Conservation (phyloP, 2,797 vertebrate genomes). For the Catostomus latipinnis region DNA sequence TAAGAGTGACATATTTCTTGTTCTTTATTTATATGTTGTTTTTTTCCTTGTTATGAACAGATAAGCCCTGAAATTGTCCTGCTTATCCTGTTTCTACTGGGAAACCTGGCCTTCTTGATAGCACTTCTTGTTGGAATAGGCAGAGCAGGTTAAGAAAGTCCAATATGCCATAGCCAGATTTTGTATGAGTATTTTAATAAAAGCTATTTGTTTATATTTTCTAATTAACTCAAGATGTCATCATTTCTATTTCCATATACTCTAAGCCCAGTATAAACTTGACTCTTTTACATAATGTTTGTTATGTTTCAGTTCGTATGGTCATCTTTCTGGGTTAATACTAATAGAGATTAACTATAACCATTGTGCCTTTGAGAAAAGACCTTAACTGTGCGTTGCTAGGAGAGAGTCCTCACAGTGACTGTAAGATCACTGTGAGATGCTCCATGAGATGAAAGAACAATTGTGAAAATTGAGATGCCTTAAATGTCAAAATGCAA, state of each 20-base stretch:
- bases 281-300: neutral
- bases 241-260: too few relatives aligned
- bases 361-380: neutral
- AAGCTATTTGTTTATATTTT: neutral
- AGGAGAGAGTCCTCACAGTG: neutral
- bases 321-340: neutral
- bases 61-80: slow-evolving; percentile 51
- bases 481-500: too few relatives aligned
- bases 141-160: slow-evolving; percentile 48
- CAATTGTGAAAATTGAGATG: neutral
- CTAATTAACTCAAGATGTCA: neutral
- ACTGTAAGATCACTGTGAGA: neutral
- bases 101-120: slow-evolving; percentile 77
- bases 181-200: too few relatives aligned
- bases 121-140: slow-evolving; percentile 79
- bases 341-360: neutral
- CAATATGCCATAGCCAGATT: neutral
- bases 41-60: slow-evolving; percentile 57
- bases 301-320: too few relatives aligned
- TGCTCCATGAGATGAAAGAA: neutral
- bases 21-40: neutral
- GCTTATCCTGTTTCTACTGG: slow-evolving; percentile 68
- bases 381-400: neutral
- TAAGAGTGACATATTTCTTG: neutral
- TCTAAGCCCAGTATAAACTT: neutral